Evolutionary conservation across 2,888 invertebrate species (phyloP).

Genomic region (Venusia cambrica): DNA sequence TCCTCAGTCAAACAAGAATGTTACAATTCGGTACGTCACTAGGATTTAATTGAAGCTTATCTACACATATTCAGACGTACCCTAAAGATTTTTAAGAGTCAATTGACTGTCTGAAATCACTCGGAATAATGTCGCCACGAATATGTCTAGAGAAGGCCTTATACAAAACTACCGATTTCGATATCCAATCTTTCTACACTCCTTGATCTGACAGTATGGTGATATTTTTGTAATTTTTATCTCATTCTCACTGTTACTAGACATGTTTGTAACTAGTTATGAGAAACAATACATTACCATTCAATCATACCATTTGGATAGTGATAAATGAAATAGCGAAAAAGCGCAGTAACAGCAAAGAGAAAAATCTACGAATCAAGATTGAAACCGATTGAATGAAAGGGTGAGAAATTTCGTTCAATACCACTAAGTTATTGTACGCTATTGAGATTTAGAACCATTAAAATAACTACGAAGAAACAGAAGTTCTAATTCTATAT

Average conservation of each 20-base stretch:
- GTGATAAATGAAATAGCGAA: too few species aligned
- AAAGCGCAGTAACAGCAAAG: slow-evolving; percentile 13
- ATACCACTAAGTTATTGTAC: slow-evolving; percentile 22
- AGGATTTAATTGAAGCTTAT: slow-evolving; percentile 27
- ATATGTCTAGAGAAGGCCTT: slow-evolving; percentile 11
- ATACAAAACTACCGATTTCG: too few species aligned
- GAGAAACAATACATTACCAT: too few species aligned
- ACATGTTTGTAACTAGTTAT: too few species aligned
- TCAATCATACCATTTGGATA: too few species aligned
- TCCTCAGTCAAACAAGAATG: slow-evolving; percentile 66
- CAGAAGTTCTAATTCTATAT: slow-evolving; percentile 2
- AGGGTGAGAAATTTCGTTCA: slow-evolving; percentile 28
- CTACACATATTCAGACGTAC: slow-evolving; percentile 10
- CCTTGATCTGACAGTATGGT: too few species aligned
- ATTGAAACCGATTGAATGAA: slow-evolving; percentile 6
- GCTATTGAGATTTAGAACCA: slow-evolving; percentile 9
- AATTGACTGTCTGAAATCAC: too few species aligned
- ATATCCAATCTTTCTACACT: too few species aligned
- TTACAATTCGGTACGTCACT: slow-evolving; percentile 41
- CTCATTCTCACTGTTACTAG: too few species aligned
- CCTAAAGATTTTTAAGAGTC: too few species aligned
- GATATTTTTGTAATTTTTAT: too few species aligned
- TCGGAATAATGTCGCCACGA: not conserved
- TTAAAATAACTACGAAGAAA: slow-evolving; percentile 3
- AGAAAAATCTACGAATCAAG: slow-evolving; percentile 14